phyloP scores from a whole-genome alignment of 53 echinoderm and acorn worm genomes.

The Actinopyga echinites region DNA sequence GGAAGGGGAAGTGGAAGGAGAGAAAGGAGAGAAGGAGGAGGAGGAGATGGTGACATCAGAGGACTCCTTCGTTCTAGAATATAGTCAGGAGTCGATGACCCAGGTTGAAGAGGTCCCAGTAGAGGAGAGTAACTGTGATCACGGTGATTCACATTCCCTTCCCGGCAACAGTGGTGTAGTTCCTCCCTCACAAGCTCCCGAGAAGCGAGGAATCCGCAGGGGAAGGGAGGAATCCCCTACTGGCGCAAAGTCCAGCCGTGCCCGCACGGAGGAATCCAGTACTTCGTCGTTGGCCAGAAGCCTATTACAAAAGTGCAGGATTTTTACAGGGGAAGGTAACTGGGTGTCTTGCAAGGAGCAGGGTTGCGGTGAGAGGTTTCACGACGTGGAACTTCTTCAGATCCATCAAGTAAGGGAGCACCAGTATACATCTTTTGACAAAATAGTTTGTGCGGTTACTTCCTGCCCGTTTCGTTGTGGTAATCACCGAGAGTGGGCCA shows the following conservation, averaged over 20 bases:
- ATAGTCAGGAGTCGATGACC: too few species aligned
- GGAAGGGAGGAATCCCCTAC: not conserved
- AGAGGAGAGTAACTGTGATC: too few species aligned
- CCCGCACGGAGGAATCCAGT: not conserved
- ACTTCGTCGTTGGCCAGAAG: not conserved
- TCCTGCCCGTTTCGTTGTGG: not conserved
- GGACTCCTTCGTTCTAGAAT: too few species aligned
- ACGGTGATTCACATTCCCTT: too few species aligned
- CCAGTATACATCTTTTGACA: not conserved
- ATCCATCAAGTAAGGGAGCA: not conserved
- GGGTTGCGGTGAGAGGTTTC: not conserved
- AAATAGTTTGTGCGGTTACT: not conserved
- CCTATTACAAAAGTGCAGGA: not conserved
- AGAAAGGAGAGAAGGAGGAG: not conserved
- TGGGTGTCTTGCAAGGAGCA: constrained; percentile 13
- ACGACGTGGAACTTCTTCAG: not conserved
- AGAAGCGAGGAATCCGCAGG: not conserved
- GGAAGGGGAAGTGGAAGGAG: not conserved
- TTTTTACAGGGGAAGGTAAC: not conserved
- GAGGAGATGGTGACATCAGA: not conserved
- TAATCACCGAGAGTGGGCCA: constrained; percentile 10
- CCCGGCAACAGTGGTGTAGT: too few species aligned
- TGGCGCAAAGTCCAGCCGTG: not conserved
- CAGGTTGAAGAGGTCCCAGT: too few species aligned
- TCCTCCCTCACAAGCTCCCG: not conserved